These are phyloP conservation scores for Apodemus speciosus DNA, from an alignment of 2,113 vertebrate genomes.

Conservation along the genomic window DNA sequence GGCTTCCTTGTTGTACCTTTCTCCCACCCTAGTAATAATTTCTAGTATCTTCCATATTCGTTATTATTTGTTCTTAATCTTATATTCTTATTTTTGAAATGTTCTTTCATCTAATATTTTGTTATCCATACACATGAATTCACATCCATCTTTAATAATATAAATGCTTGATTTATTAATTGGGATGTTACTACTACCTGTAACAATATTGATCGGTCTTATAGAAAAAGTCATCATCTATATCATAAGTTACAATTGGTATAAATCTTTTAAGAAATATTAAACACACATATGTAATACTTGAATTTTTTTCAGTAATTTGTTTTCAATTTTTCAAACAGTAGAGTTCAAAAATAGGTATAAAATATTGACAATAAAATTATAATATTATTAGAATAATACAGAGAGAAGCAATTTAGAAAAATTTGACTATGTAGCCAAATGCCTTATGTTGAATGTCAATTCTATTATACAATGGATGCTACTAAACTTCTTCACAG, in stretches of 20 bases:
- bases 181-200: neutral
- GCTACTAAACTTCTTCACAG: neutral
- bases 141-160: neutral
- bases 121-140: neutral
- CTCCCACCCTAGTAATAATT: fast-evolving
- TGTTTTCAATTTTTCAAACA: neutral
- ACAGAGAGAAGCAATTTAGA: neutral
- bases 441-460: neutral
- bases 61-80: neutral
- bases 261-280: neutral
- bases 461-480: neutral
- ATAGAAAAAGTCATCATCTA: neutral
- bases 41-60: neutral
- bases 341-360: neutral
- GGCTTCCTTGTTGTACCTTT: too few species aligned
- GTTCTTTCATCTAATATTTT: neutral
- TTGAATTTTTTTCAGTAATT: neutral
- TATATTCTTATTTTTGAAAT: neutral
- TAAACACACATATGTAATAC: neutral
- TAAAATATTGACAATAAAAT: neutral
- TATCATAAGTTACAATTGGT: neutral
- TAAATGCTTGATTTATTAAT: neutral
- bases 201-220: neutral
- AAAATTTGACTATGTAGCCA: neutral
- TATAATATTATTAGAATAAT: neutral